Conservation (phyloP, 2,888 invertebrate species). For the Tetragonula carbonaria region DNA sequence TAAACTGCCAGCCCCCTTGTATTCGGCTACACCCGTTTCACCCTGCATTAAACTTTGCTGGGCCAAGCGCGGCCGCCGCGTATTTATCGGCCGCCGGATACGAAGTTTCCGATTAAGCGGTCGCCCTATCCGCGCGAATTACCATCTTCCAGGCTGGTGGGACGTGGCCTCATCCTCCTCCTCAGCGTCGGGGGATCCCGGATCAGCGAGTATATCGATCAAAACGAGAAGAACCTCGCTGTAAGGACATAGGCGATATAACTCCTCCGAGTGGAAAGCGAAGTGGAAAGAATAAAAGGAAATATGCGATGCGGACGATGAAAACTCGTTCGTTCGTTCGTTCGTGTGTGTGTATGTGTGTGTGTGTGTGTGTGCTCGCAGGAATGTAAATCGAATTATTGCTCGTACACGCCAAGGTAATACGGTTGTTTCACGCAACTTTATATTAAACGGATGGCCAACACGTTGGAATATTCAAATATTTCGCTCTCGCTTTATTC, state of each 20-base stretch:
- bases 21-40: conserved; percentile 40
- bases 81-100: conserved; percentile 37
- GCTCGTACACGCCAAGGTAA: neutral
- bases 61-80: neutral
- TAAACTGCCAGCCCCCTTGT: conserved; percentile 56
- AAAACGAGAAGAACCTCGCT: neutral
- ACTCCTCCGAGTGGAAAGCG: neutral
- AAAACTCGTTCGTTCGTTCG: neutral
- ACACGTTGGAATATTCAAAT: too few relatives aligned
- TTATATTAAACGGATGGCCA: too few relatives aligned
- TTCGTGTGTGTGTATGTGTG: too few relatives aligned
- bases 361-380: too few relatives aligned
- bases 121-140: conserved; percentile 28
- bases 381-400: neutral
- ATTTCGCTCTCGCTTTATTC: too few relatives aligned
- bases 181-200: neutral
- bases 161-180: too few relatives aligned
- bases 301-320: neutral
- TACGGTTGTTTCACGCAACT: too few relatives aligned
- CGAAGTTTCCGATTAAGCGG: conserved; percentile 43
- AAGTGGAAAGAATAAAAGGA: neutral
- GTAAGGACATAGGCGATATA: neutral
- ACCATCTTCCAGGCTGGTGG: neutral
- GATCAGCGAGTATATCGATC: neutral
- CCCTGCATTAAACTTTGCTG: conserved; percentile 54